Base-by-base conservation (phyloP, 2,797 vertebrate genomes). In the Sparus aurata region DNA sequence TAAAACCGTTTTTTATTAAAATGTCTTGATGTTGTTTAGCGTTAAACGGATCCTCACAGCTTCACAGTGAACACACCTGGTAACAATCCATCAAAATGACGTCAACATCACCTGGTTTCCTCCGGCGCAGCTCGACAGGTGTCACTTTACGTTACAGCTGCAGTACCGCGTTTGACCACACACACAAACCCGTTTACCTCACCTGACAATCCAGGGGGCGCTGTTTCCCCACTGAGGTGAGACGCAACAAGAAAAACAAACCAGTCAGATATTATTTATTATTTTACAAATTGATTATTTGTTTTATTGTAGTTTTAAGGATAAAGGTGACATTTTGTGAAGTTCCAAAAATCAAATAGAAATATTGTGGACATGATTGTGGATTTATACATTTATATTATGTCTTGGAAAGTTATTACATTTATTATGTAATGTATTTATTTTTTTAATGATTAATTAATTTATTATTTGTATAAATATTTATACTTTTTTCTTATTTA, bases 141-240 rank as follows among this genome's bases (percentile, higher is more conserved):
- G 25, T 1, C 10, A 50, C 6, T 12, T 27, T 2, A n/a, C 2
- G 20, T 6, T 0, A 1, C 0, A 6, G 0, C 20, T 67, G 65
- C 65, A 68, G 3, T 68, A 54, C 65, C 38, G 1, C 15, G 4
- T 25, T 1, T 27, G 34, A 45, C 65, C 65, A 52, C 49, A 53
- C 8, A 30, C 59, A 1, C n/a, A 2, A 45, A 12, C 11, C 0
- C 13, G 8, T 45, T 10, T 1, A 22, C 18, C 20, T 22, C 15
- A 0, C 17, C 34, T 34, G 34, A 7, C 4, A 5, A 17, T 5
- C 16, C 12, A 54, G 65, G 22, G 65, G 65, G 52, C 65, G 65
- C 65, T 68, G 50, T 68, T 55, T 55, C 22, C 13, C 52, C n/a
- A 12, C 50, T 12, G 41, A 11, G 18, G 18, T 18, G 54, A 27